These are phyloP conservation scores for Limenitis camilla DNA, from an alignment of 2,888 invertebrate genomes.

Conservation along the genomic window DNA sequence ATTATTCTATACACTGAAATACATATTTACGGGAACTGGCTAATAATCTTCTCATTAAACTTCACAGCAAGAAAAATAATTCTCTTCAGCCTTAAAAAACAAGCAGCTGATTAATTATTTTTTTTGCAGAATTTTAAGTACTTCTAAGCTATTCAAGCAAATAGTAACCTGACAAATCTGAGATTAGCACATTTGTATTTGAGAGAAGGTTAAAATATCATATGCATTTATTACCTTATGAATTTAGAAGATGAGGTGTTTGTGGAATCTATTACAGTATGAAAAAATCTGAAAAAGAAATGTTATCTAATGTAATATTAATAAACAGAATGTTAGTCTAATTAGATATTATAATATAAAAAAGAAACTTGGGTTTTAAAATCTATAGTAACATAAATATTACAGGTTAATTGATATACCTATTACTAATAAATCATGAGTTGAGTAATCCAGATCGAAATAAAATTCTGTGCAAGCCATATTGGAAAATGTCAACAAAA, in stretches of 20 bases:
- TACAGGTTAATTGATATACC: background rate
- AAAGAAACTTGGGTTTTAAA: too few relatives aligned
- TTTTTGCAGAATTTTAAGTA: too few relatives aligned
- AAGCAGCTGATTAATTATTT: too few relatives aligned
- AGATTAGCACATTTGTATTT: background rate
- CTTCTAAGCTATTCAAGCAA: too few relatives aligned
- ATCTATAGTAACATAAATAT: too few relatives aligned
- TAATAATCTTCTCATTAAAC: too few relatives aligned
- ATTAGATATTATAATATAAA: background rate
- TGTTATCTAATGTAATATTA: background rate
- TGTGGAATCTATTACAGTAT: slow-evolving; percentile 7
- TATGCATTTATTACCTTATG: slow-evolving; percentile 16
- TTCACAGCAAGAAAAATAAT: too few relatives aligned
- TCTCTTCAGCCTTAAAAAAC: too few relatives aligned
- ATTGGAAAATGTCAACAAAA: slow-evolving; percentile 50
- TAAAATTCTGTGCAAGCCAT: slow-evolving; percentile 43
- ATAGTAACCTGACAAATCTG: too few relatives aligned
- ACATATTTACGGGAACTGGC: too few relatives aligned
- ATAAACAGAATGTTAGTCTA: background rate
- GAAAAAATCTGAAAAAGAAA: slow-evolving; percentile 19
- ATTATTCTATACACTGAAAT: too few relatives aligned
- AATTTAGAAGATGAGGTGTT: slow-evolving; percentile 16
- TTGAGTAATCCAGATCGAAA: background rate
- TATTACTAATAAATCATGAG: background rate
- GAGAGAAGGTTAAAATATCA: background rate